Evolutionary conservation across 2,113 vertebrate genomes (phyloP).

Genomic region (Aegithalos caudatus): DNA sequence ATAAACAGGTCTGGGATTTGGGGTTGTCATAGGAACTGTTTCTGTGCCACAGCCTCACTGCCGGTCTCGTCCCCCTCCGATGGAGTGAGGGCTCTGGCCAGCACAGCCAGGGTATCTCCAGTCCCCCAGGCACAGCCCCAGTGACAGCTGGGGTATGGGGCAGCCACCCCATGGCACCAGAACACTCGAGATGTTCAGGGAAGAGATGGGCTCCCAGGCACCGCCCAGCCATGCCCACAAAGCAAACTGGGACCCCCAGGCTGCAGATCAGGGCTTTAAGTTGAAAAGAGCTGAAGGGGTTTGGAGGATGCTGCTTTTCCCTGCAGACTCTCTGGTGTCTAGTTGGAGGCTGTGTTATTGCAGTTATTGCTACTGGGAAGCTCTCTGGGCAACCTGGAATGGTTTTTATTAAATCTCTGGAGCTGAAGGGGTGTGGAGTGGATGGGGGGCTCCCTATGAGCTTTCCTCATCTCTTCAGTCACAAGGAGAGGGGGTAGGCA

Average conservation of each 20-base stretch:
- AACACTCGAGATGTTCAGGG: not conserved
- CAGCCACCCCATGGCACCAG: rapidly evolving
- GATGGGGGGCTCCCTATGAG: not conserved
- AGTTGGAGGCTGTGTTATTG: not conserved
- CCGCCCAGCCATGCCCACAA: not conserved
- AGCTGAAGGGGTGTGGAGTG: not conserved
- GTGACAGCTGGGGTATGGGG: rapidly evolving
- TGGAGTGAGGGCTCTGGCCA: not conserved
- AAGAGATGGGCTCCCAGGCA: no score
- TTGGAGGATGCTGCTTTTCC: not conserved
- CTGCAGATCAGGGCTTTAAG: not conserved
- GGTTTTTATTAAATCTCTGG: not conserved
- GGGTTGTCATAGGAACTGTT: constrained; percentile 70
- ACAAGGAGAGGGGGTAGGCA: not conserved
- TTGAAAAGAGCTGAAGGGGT: not conserved
- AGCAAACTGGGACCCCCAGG: not conserved
- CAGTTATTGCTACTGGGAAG: not conserved
- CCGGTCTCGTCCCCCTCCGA: not conserved
- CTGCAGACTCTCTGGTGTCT: not conserved
- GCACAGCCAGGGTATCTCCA: not conserved
- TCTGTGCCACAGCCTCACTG: not conserved
- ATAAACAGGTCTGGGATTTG: constrained; percentile 45
- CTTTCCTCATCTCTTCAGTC: not conserved
- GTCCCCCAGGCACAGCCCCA: not conserved
- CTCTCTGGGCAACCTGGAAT: not conserved